Base-by-base conservation (phyloP, 2,113 vertebrate species). In the Fulica atra region DNA sequence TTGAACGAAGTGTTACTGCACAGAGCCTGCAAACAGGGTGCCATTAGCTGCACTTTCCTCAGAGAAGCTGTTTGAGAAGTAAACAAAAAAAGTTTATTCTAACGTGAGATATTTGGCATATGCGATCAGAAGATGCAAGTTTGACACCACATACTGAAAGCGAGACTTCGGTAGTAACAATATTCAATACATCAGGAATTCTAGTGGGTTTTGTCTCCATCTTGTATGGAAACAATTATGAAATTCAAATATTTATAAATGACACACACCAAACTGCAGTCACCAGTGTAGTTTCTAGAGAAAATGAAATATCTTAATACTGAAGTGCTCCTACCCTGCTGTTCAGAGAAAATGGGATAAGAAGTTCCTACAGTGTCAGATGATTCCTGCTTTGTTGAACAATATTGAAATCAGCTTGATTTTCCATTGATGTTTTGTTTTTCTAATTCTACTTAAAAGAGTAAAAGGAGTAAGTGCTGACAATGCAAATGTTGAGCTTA, bases 381-480 rank as follows among this genome's bases (percentile, higher is more conserved):
- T 87, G 95, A 93, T 86, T 95, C 94, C 77, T 91, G 65, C 91
- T 89, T 93, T 96, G 96, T 84, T 91, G 61, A 95, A 95, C 83
- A 93, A 92, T 95, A 97, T 96, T 96, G 94, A 92, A 93, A 97
- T 95, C 95, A 95, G 95, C 94, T 97, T 97, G 96, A 92, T 95
- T 95, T 96, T 93, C 91, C 86, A 91, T 81, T 95, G 95, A 91
- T 93, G 95, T 87, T 96, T 96, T 96, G 72, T 92, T 95, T 96
- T 95, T 69, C 81, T 96, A 95, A 96, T 95, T 97, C 93, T 72
- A 64, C 84, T 93, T 96, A 81, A 92, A 95, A 92, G 65, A 71
- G 24, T 87, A 92, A 92, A 92, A 95, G 91, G 65, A 71, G 24
- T 87, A 92, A 92, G 65, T 89, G 94, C 89, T 95, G 95, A 92